phyloP scores from a whole-genome alignment of 1,140 invertebrate species.

The Liolophura sinensis region DNA sequence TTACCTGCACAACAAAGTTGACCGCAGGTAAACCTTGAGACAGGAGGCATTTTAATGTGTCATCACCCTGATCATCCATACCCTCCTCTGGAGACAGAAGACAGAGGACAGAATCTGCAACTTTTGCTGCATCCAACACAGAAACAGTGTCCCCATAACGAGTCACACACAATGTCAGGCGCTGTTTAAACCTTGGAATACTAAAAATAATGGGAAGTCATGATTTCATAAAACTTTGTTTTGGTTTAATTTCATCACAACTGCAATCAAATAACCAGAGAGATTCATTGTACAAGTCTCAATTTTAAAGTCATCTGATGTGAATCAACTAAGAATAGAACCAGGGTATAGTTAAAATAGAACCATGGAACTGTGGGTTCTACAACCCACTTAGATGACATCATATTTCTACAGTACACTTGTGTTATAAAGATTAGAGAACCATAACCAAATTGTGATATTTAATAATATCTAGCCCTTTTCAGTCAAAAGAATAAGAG shows the following conservation, averaged over 20 bases:
- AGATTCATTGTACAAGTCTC: background rate
- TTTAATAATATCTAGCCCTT: no score
- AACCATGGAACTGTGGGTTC: background rate
- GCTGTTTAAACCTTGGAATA: conserved; percentile 81
- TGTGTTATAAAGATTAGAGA: no score
- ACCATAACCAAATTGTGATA: no score
- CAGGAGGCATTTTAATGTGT: conserved; percentile 72
- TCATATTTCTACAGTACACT: no score
- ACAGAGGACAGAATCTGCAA: conserved; percentile 82
- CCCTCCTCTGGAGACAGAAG: conserved; percentile 65
- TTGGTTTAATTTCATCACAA: conserved; percentile 1
- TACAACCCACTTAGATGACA: background rate
- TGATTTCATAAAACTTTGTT: conserved; percentile 15
- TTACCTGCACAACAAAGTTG: conserved; percentile 73
- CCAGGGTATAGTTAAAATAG: background rate
- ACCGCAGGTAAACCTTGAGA: conserved; percentile 84
- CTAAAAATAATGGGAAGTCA: conserved; percentile 61
- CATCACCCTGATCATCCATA: conserved; percentile 77
- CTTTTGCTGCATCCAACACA: conserved; percentile 81
- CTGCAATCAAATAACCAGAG: background rate
- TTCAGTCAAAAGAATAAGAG: background rate
- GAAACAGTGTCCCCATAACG: conserved; percentile 72
- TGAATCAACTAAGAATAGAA: background rate
- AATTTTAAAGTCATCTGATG: background rate
- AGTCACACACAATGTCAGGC: conserved; percentile 78